These are phyloP conservation scores for Dryobota labecula DNA, from an alignment of 2,888 invertebrate genomes.

Conservation along the genomic window DNA sequence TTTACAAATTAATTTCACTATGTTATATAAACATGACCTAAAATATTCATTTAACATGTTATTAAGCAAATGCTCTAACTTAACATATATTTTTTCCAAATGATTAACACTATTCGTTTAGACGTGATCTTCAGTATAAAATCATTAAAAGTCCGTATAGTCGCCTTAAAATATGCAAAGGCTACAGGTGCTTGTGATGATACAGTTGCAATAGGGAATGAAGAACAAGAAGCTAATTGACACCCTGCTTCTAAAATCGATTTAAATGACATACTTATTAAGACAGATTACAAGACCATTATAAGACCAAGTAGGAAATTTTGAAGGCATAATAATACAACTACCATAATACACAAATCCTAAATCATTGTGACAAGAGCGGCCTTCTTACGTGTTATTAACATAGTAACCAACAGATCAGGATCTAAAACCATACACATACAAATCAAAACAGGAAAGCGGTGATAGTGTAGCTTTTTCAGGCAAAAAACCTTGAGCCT, in stretches of 20 bases:
- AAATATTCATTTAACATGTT: too few species aligned
- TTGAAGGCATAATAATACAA: too few species aligned
- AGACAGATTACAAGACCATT: neutral
- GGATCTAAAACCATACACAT: slow-evolving; percentile 59
- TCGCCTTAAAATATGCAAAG: too few species aligned
- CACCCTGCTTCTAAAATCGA: neutral
- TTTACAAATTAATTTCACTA: too few species aligned
- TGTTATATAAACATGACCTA: too few species aligned
- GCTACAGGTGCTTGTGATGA: neutral
- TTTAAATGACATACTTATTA: neutral
- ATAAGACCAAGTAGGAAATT: fast-evolving
- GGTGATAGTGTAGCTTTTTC: slow-evolving; percentile 57
- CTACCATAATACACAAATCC: neutral
- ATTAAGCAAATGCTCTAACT: too few species aligned
- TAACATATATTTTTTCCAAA: too few species aligned
- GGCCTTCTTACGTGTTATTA: slow-evolving; percentile 45
- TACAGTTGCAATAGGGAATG: neutral
- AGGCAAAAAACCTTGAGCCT: slow-evolving; percentile 59
- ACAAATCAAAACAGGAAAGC: slow-evolving; percentile 62
- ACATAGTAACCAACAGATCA: slow-evolving; percentile 56
- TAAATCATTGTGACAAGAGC: neutral
- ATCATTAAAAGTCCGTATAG: too few species aligned
- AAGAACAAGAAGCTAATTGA: neutral
- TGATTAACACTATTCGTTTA: too few species aligned
- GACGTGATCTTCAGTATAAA: too few species aligned